Conservation (phyloP, 2,888 invertebrate genomes). For the Sinodicranocentrus sp. region DNA sequence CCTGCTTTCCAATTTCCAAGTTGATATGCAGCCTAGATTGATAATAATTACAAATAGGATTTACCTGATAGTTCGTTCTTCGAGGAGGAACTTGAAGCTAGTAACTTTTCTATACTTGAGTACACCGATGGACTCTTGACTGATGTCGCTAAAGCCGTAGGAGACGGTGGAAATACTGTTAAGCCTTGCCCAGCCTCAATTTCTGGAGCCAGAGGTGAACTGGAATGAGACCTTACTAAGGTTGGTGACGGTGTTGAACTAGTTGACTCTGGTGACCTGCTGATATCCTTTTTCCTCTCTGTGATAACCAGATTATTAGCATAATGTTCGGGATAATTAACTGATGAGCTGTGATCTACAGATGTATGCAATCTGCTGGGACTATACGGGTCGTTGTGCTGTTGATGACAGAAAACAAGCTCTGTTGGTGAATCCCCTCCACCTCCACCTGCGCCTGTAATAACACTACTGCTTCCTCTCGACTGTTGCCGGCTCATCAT, state of each 20-base stretch:
- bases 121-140: slow-evolving; percentile 73
- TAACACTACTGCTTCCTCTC: slow-evolving; percentile 33
- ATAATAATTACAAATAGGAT: no score
- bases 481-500: slow-evolving; percentile 62
- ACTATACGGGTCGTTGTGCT: slow-evolving; percentile 15
- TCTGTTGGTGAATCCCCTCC: slow-evolving; percentile 19
- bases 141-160: slow-evolving; percentile 22
- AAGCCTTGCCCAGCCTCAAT: no score
- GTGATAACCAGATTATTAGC: not conserved
- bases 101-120: slow-evolving; percentile 76
- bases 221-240: not conserved
- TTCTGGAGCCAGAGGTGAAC: not conserved
- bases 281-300: slow-evolving; percentile 6
- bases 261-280: not conserved
- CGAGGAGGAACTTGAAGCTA: slow-evolving; percentile 61
- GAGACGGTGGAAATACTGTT: not conserved
- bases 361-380: not conserved
- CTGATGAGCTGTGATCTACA: not conserved
- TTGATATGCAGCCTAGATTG: no score
- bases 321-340: slow-evolving; percentile 6
- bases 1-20: no score
- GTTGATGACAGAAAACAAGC: slow-evolving; percentile 11
- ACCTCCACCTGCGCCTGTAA: not conserved
- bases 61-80: slow-evolving; percentile 42
- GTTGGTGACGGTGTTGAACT: slow-evolving; percentile 1